Evolutionary conservation across 2,113 vertebrate species (phyloP).

Genomic region (Plestiodon gilberti): DNA sequence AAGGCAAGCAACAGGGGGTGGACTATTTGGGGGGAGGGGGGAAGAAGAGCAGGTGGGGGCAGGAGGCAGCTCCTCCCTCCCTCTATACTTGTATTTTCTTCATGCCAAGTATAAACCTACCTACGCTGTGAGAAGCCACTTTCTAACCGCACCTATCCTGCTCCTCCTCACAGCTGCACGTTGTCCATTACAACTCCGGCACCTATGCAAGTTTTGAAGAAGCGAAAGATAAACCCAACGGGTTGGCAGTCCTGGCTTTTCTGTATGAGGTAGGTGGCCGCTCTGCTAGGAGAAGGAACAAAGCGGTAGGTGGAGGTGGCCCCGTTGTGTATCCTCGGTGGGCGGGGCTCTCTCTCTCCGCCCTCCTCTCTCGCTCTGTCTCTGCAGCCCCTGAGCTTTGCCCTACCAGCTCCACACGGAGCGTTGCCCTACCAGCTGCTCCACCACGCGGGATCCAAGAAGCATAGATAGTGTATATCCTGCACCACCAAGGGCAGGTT

Average conservation of each 20-base stretch:
- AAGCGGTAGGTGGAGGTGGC: too few relatives aligned
- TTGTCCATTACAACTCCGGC: slow-evolving; percentile 91
- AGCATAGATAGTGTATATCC: too few relatives aligned
- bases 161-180: slow-evolving; percentile 82
- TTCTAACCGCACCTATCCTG: not conserved
- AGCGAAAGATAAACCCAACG: slow-evolving; percentile 81
- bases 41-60: too few relatives aligned
- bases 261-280: slow-evolving; percentile 80
- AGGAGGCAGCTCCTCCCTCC: not conserved
- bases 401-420: too few relatives aligned
- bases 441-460: too few relatives aligned
- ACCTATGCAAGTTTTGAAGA: slow-evolving; percentile 82
- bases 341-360: too few relatives aligned
- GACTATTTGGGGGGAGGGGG: too few relatives aligned
- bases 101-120: not conserved
- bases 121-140: not conserved
- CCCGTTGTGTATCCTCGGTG: not conserved
- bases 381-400: not conserved
- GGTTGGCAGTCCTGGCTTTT: slow-evolving; percentile 88
- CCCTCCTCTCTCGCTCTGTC: not conserved
- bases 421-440: too few relatives aligned
- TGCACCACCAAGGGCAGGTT: too few relatives aligned
- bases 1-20: not conserved
- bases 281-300: fast-evolving
- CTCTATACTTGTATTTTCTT: too few relatives aligned